These are phyloP conservation scores for Epistrophe eligans DNA, from an alignment of 2,888 invertebrate genomes.

Conservation along the genomic window DNA sequence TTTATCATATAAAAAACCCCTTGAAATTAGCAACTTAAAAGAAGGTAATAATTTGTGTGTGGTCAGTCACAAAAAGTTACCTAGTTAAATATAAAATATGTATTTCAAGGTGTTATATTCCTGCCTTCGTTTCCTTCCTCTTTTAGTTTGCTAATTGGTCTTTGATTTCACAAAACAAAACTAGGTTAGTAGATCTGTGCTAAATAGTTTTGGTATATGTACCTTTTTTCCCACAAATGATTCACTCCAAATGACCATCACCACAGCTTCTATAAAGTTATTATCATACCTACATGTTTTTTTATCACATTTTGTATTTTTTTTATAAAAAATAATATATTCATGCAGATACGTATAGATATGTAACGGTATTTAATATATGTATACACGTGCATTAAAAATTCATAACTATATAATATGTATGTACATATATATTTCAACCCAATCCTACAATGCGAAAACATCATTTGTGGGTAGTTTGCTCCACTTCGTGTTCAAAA, in stretches of 20 bases:
- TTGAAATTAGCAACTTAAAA: too few relatives aligned
- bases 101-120: not conserved
- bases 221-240: not conserved
- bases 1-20: too few relatives aligned
- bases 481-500: slow-evolving; percentile 50
- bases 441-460: slow-evolving; percentile 6
- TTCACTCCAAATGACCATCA: not conserved
- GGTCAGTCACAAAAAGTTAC: not conserved
- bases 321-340: slow-evolving; percentile 4
- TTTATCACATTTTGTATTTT: slow-evolving; percentile 11
- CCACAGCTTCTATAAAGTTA: not conserved
- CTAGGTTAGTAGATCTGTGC: slow-evolving; percentile 26
- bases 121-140: too few relatives aligned
- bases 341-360: slow-evolving; percentile 1
- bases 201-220: not conserved
- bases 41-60: not conserved
- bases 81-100: not conserved
- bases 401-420: slow-evolving; percentile 2
- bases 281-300: slow-evolving; percentile 16
- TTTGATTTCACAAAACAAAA: not conserved
- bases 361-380: not conserved
- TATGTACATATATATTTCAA: not conserved
- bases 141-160: not conserved
- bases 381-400: slow-evolving; percentile 16
- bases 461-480: slow-evolving; percentile 28